Evolutionary conservation across 2,797 vertebrate species (phyloP).

Genomic region (Linurgus olivaceus): DNA sequence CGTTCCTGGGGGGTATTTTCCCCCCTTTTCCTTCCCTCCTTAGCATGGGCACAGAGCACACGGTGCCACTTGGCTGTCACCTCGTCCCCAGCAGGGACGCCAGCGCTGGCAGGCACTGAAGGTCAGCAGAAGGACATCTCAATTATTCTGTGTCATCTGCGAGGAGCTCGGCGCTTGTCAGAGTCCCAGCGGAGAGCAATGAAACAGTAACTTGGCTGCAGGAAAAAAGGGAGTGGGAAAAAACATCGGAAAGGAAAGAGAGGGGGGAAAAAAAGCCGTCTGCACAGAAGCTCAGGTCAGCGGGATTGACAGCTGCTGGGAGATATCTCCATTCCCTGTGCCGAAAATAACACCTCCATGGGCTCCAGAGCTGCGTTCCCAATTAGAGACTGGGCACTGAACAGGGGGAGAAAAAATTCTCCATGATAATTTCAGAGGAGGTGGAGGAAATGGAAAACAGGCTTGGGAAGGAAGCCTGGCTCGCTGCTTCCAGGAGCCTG

Average conservation of each 20-base stretch:
- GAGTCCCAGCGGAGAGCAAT: constrained; percentile 57
- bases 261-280: background rate
- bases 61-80: constrained; percentile 46
- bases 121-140: constrained; percentile 76
- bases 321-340: constrained; percentile 57
- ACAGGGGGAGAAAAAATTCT: background rate
- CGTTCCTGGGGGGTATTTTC: background rate
- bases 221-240: constrained; percentile 1
- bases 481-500: background rate
- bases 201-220: constrained; percentile 50
- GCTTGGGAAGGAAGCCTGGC: background rate
- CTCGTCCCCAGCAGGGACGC: constrained; percentile 26
- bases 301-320: constrained; percentile 65
- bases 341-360: constrained; percentile 61
- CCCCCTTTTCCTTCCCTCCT: background rate
- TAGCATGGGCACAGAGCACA: background rate
- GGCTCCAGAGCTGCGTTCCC: constrained; percentile 51
- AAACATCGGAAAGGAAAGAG: background rate
- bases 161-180: constrained; percentile 54
- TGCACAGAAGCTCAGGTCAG: constrained; percentile 66
- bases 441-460: constrained; percentile 19
- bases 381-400: constrained; percentile 51
- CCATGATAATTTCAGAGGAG: constrained; percentile 17
- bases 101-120: constrained; percentile 64
- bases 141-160: constrained; percentile 73